These are phyloP conservation scores for Gonioctena quinquepunctata DNA, from an alignment of 1,140 invertebrate genomes.

Conservation along the genomic window DNA sequence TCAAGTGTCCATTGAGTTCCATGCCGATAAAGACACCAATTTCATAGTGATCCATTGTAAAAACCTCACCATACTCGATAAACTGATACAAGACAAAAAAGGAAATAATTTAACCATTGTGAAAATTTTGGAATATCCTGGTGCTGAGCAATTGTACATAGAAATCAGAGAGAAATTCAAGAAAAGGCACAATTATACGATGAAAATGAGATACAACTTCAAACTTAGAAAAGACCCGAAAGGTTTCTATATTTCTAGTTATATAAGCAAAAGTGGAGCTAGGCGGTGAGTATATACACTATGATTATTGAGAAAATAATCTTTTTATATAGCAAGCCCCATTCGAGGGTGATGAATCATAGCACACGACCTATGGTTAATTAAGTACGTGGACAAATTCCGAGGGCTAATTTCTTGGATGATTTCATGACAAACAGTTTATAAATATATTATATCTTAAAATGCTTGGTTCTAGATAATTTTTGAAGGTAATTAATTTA, in stretches of 20 bases:
- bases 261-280: conserved; percentile 72
- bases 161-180: conserved; percentile 80
- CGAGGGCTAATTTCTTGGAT: no score
- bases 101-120: conserved; percentile 73
- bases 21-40: conserved; percentile 80
- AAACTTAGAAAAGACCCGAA: conserved; percentile 78
- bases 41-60: conserved; percentile 91
- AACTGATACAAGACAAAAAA: conserved; percentile 73
- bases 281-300: conserved; percentile 75
- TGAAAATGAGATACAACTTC: conserved; percentile 83
- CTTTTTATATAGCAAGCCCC: no score
- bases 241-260: conserved; percentile 92
- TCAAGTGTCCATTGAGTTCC: conserved; percentile 83
- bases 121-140: conserved; percentile 77
- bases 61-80: conserved; percentile 85
- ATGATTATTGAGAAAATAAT: no score
- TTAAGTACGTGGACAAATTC: no score
- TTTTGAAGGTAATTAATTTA: no score
- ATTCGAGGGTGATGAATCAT: no score
- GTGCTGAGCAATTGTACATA: conserved; percentile 84
- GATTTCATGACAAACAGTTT: no score
- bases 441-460: no score
- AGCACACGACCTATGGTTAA: no score
- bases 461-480: no score
- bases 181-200: conserved; percentile 78